A percentile compares a stretch with the other conserved stretches of the same genome.
Conservation (phyloP, 2,888 invertebrate species). For the Drosophila parthenogenetica region DNA sequence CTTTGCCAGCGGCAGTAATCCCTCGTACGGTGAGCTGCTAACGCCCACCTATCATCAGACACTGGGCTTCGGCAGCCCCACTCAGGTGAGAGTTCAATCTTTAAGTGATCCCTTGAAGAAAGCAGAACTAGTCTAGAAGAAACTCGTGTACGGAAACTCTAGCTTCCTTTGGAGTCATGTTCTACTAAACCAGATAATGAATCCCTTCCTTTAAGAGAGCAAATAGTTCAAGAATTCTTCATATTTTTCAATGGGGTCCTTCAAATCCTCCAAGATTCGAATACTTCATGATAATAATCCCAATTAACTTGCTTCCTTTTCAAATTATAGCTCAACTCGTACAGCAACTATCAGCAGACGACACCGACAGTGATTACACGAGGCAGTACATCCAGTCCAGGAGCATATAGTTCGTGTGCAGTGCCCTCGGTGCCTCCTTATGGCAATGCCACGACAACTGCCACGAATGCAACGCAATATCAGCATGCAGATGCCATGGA, state of each 20-base stretch:
- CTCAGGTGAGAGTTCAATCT: constrained; percentile 63
- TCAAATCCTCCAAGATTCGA: too few relatives aligned
- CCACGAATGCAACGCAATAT: constrained; percentile 71
- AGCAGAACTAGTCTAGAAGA: too few relatives aligned
- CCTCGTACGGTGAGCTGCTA: constrained; percentile 81
- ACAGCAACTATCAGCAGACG: constrained; percentile 53
- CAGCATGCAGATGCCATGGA: constrained; percentile 62
- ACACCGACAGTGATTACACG: constrained; percentile 32
- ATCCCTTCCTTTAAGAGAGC: too few relatives aligned
- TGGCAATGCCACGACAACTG: constrained; percentile 81
- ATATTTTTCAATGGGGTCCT: neutral
- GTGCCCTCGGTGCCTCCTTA: constrained; percentile 81
- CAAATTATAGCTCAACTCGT: constrained; percentile 54
- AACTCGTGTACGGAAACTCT: too few relatives aligned
- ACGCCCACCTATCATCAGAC: constrained; percentile 72
- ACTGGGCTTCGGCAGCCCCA: constrained; percentile 67
- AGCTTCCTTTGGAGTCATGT: too few relatives aligned
- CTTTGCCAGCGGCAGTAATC: constrained; percentile 67
- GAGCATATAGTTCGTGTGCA: constrained; percentile 78
- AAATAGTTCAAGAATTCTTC: neutral
- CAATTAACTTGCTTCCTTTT: neutral
- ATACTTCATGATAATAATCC: too few relatives aligned
- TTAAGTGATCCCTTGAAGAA: neutral
- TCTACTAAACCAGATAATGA: too few relatives aligned
- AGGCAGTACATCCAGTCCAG: constrained; percentile 31